Percentiles rank a stretch among this genome's conserved stretches.
These are phyloP conservation scores for Falco concolor DNA, from an alignment of 2,797 vertebrate species.

Conservation along the genomic window DNA sequence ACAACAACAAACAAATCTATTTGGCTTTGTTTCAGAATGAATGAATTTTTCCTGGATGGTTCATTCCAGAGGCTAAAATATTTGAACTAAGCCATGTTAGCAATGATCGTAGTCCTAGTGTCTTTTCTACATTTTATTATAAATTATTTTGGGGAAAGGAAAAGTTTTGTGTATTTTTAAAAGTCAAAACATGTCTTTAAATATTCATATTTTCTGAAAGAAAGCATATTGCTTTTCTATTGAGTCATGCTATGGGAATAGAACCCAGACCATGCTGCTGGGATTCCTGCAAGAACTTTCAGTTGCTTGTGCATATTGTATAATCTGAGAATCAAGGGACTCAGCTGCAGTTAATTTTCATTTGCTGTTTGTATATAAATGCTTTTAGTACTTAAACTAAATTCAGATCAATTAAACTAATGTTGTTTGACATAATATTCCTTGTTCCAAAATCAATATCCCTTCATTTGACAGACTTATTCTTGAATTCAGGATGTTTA, in stretches of 20 bases:
- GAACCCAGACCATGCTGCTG: slow-evolving; percentile 45
- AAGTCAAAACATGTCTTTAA: slow-evolving; percentile 74
- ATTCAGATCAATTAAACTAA: slow-evolving; percentile 85
- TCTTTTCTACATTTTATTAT: slow-evolving; percentile 46
- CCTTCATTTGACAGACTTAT: slow-evolving; percentile 80
- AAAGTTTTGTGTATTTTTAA: slow-evolving; percentile 76
- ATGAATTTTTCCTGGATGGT: neutral
- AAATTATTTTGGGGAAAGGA: slow-evolving; percentile 67
- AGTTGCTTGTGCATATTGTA: slow-evolving; percentile 34
- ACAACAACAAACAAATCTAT: neutral
- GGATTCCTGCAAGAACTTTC: slow-evolving; percentile 44
- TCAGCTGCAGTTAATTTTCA: slow-evolving; percentile 83
- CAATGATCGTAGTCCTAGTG: neutral
- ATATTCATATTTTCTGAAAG: slow-evolving; percentile 73
- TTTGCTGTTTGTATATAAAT: slow-evolving; percentile 81
- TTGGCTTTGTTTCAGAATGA: neutral
- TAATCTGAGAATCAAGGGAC: slow-evolving; percentile 60
- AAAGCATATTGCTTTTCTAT: slow-evolving; percentile 78
- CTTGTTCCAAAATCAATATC: slow-evolving; percentile 85
- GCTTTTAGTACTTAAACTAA: slow-evolving; percentile 83
- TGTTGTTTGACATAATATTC: slow-evolving; percentile 81
- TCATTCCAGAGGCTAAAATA: neutral
- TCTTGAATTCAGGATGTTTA: slow-evolving; percentile 83
- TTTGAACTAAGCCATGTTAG: neutral
- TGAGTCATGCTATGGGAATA: slow-evolving; percentile 58